These are phyloP conservation scores for Lasiurus cinereus DNA, from an alignment of 2,113 vertebrate genomes.

Conservation along the genomic window DNA sequence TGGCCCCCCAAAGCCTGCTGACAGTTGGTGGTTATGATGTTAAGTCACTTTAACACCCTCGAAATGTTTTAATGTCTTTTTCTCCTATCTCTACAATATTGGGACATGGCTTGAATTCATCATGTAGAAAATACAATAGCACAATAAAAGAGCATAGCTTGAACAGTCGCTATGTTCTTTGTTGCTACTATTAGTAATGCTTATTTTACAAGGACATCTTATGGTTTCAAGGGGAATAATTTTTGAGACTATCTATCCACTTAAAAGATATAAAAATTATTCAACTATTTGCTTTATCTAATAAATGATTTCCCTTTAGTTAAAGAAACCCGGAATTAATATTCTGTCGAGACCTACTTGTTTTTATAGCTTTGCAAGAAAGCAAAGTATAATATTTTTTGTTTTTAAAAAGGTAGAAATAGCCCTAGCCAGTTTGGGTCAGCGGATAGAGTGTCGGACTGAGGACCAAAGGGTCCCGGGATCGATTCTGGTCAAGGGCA, in stretches of 20 bases:
- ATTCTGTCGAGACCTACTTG: neutral
- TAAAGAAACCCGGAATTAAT: conserved; percentile 42
- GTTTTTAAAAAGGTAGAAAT: neutral
- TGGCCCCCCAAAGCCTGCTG: conserved; percentile 64
- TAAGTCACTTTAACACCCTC: conserved; percentile 70
- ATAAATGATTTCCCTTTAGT: conserved; percentile 5
- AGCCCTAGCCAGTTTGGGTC: no score
- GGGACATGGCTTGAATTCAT: conserved; percentile 57
- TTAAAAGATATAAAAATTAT: neutral
- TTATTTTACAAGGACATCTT: conserved; percentile 3
- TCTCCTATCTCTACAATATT: conserved; percentile 72
- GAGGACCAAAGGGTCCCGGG: no score
- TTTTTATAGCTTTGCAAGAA: conserved; percentile 1
- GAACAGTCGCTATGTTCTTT: neutral
- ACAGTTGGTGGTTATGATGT: conserved; percentile 63
- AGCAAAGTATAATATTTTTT: neutral
- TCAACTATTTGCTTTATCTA: conserved; percentile 43
- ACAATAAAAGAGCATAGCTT: conserved; percentile 65
- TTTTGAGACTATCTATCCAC: neutral
- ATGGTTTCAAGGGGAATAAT: neutral
- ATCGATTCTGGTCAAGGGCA: no score
- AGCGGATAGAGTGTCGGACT: no score
- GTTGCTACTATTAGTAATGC: neutral
- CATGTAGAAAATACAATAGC: conserved; percentile 76
- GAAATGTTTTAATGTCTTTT: conserved; percentile 64